Percentiles rank a stretch among this genome's conserved stretches.
Conservation (phyloP, 2,113 vertebrate genomes). For the Oriolus oriolus region DNA sequence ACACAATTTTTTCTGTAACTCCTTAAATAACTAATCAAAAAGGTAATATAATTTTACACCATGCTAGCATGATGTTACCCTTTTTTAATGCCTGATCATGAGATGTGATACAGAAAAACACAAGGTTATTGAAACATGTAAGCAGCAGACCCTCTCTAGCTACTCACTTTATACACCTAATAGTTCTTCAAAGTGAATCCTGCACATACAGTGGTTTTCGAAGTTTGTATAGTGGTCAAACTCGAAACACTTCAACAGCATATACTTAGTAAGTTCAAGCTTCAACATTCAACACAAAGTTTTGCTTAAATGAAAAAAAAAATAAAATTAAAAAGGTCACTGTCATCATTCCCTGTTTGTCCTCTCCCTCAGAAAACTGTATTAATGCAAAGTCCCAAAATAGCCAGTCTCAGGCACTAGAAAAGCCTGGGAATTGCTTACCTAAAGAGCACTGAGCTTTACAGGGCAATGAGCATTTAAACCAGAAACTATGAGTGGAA, state of each 20-base stretch:
- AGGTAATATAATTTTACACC: neutral
- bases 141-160: neutral
- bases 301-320: neutral
- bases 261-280: neutral
- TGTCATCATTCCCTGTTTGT: neutral
- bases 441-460: neutral
- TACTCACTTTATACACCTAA: neutral
- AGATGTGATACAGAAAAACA: neutral
- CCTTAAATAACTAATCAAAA: neutral
- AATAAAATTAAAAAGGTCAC: neutral
- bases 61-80: neutral
- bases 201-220: neutral
- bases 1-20: neutral
- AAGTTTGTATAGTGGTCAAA: neutral
- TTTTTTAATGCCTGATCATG: neutral
- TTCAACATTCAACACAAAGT: neutral
- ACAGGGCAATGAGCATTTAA: neutral
- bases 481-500: constrained; percentile 32
- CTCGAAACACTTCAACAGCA: neutral
- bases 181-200: neutral
- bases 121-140: neutral
- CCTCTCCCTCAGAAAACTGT: neutral
- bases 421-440: constrained; percentile 51
- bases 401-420: neutral
- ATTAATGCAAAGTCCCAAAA: neutral